These are phyloP conservation scores for Dendrolimus punctatus DNA, from an alignment of 1,140 invertebrate species.

Conservation along the genomic window DNA sequence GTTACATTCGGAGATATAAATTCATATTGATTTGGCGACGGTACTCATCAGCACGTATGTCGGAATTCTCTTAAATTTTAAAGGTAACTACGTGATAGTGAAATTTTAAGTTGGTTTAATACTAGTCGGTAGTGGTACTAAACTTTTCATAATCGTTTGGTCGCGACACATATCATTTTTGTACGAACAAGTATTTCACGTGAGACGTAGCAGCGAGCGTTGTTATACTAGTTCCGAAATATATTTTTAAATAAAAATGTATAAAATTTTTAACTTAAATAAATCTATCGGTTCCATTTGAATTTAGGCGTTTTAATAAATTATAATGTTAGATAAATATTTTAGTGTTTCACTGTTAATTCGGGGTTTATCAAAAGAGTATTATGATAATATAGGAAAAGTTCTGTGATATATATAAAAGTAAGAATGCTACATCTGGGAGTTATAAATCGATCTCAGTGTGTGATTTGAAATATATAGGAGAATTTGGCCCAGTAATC, in stretches of 20 bases:
- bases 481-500: neutral
- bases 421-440: conserved; percentile 61
- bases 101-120: conserved; percentile 2
- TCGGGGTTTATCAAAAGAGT: conserved; percentile 39
- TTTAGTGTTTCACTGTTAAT: conserved; percentile 26
- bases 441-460: conserved; percentile 61
- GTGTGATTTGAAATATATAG: conserved; percentile 41
- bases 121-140: conserved; percentile 35
- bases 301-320: conserved; percentile 39
- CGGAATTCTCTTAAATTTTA: neutral
- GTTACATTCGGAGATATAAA: conserved; percentile 22
- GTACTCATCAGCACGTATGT: conserved; percentile 34
- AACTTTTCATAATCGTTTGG: conserved; percentile 45
- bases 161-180: conserved; percentile 55
- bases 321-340: conserved; percentile 22
- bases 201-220: neutral
- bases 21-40: conserved; percentile 36
- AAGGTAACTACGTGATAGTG: neutral
- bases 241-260: neutral
- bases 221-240: neutral
- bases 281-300: conserved; percentile 20
- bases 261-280: neutral
- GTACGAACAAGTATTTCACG: conserved; percentile 8
- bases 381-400: conserved; percentile 62
- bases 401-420: conserved; percentile 61